A percentile compares a stretch with the other conserved stretches of the same genome.
Evolutionary conservation across 1,140 invertebrate species (phyloP).

Genomic region (Meloidogyne chitwoodi): DNA sequence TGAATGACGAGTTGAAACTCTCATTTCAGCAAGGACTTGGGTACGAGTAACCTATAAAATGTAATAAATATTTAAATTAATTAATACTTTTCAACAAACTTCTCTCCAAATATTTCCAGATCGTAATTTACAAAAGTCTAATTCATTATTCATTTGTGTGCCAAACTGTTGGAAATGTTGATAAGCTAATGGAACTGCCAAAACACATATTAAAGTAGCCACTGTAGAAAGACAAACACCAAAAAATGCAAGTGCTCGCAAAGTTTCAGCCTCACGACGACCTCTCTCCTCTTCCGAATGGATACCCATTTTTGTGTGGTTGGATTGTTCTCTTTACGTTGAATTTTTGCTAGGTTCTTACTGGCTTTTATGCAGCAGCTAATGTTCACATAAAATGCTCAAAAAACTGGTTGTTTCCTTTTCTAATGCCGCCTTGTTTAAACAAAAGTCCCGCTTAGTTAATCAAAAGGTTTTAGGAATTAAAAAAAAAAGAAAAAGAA

Average conservation of each 20-base stretch:
- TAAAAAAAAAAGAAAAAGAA: not conserved
- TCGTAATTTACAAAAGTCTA: conserved; percentile 53
- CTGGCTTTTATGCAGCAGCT: not conserved
- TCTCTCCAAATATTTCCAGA: conserved; percentile 54
- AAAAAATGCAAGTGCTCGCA: conserved; percentile 48
- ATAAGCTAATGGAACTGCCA: conserved; percentile 51
- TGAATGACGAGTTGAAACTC: not conserved
- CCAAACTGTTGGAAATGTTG: conserved; percentile 47
- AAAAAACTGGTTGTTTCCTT: not conserved
- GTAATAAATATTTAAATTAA: not conserved
- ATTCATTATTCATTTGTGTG: conserved; percentile 52
- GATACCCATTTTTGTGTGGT: not conserved
- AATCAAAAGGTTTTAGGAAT: not conserved
- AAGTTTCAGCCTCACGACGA: conserved; percentile 27
- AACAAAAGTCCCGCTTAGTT: not conserved
- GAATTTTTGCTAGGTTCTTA: not conserved
- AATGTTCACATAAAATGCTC: not conserved
- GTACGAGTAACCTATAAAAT: not conserved
- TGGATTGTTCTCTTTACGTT: not conserved
- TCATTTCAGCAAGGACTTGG: not conserved
- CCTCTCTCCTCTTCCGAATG: conserved; percentile 25
- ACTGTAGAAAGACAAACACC: conserved; percentile 48
- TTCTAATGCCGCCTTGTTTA: not conserved
- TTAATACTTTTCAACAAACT: conserved; percentile 44
- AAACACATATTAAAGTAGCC: conserved; percentile 51